A percentile compares a stretch with the other conserved stretches of the same genome.
These are phyloP conservation scores for Balanococcus diminutus DNA, from an alignment of 2,888 invertebrate genomes.

Conservation along the genomic window DNA sequence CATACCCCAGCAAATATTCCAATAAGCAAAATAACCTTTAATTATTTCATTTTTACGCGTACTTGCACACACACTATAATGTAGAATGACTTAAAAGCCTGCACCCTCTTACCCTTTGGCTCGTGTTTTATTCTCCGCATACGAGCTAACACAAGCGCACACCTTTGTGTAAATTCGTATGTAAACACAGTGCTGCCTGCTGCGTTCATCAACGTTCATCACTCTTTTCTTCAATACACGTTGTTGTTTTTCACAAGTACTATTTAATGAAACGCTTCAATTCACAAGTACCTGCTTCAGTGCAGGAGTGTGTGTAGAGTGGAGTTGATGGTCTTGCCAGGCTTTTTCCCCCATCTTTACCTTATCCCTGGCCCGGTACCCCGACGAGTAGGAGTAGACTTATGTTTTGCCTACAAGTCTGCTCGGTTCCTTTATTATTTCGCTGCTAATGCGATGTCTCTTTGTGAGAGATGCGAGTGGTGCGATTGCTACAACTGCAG, in stretches of 20 bases:
- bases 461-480: too few relatives aligned
- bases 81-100: not conserved
- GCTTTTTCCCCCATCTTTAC: not conserved
- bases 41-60: not conserved
- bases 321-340: slow-evolving; percentile 3
- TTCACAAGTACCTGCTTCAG: slow-evolving; percentile 34
- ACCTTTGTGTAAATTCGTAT: not conserved
- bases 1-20: not conserved
- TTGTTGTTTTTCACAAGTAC: slow-evolving; percentile 35
- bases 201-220: slow-evolving; percentile 37
- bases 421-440: not conserved
- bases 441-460: too few relatives aligned
- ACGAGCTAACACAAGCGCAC: not conserved
- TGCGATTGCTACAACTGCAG: too few relatives aligned
- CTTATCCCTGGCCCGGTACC: not conserved
- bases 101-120: not conserved
- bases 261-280: slow-evolving; percentile 40
- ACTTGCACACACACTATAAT: not conserved
- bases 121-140: too few relatives aligned
- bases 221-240: slow-evolving; percentile 33
- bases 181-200: not conserved
- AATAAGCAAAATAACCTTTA: not conserved
- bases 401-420: too few relatives aligned
- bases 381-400: too few relatives aligned
- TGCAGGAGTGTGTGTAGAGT: slow-evolving; percentile 6